phyloP scores from a whole-genome alignment of 2,888 invertebrate species.

The Ypsolopha scabrella region DNA sequence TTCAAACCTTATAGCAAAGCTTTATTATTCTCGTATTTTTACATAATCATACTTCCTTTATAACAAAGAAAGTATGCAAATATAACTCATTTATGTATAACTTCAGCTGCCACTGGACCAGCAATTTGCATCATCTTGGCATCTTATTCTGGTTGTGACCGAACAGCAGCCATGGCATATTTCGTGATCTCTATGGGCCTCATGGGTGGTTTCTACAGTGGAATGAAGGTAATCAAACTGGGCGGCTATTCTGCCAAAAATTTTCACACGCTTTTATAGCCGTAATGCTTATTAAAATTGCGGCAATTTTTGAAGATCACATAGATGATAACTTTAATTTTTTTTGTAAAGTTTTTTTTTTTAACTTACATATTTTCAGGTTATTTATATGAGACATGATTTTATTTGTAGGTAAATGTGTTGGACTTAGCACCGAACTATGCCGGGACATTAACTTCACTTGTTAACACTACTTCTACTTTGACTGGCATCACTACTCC shows the following conservation, averaged over 20 bases:
- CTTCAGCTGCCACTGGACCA: slow-evolving; percentile 72
- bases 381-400: no score
- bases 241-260: no score
- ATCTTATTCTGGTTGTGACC: slow-evolving; percentile 72
- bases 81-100: not conserved
- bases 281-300: no score
- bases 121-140: slow-evolving; percentile 74
- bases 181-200: slow-evolving; percentile 75
- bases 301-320: no score
- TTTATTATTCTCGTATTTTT: no score
- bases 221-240: slow-evolving; percentile 65
- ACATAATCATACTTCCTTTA: not conserved
- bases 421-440: slow-evolving; percentile 75
- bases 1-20: no score
- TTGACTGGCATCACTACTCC: slow-evolving; percentile 75
- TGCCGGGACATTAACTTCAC: slow-evolving; percentile 74
- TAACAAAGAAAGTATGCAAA: not conserved
- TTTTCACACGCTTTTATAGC: no score
- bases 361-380: no score
- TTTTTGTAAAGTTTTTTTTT: no score
- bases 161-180: slow-evolving; percentile 61
- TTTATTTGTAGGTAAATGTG: slow-evolving; percentile 64
- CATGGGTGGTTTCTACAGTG: slow-evolving; percentile 80
- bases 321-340: no score
- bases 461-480: slow-evolving; percentile 75